Base-by-base conservation (phyloP, 1,140 invertebrate species). In the Dinothrombium tinctorium region DNA sequence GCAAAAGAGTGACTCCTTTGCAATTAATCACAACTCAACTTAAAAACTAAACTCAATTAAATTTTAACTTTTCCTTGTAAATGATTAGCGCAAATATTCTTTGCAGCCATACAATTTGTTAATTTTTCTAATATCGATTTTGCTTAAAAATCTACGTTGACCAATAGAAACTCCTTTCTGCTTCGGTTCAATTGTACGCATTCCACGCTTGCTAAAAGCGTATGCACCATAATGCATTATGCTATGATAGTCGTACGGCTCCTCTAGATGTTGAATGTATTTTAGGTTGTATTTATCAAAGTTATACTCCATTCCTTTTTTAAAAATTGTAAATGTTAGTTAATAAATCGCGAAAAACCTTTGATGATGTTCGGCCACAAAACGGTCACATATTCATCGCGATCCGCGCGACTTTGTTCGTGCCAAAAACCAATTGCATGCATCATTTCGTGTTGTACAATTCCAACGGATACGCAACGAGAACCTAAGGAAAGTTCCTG, bases 391-490 rank as follows among this genome's bases (percentile, higher is more conserved):
- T 62, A 74, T 0, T 67, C 51, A 48, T 76, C 73, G 28, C 74
- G 56, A 54, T 76, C 68, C 6, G 60, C 55, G 12, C 69, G 58
- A 47, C 68, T 69, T 50, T 76, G 73, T 48, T 74, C 71, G 48
- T 76, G 64, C 28, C 56, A 55, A 35, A 62, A 61, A 0, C 82
- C 82, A 17, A 76, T 51, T 0, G 74, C 74, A 48, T 89, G 81
- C 64, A 83, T 73, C 44, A 87, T 56, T 54, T 89, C 81, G 50
- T 89, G 81, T 15, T 77, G 59, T 15, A 76, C 63, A 0, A 76
- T 80, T 5, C 72, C 72, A 1, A 74, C 73, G 24, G 17, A 41
- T 14, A 48, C 29, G 26, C 51, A 52, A 2, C 50, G 50, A 1
- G 40, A 24, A 11, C 47, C 49, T 12, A 50, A 22, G 2, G 48